These are phyloP conservation scores for Melanargia galathea DNA, from an alignment of 2,888 invertebrate genomes.

Conservation along the genomic window DNA sequence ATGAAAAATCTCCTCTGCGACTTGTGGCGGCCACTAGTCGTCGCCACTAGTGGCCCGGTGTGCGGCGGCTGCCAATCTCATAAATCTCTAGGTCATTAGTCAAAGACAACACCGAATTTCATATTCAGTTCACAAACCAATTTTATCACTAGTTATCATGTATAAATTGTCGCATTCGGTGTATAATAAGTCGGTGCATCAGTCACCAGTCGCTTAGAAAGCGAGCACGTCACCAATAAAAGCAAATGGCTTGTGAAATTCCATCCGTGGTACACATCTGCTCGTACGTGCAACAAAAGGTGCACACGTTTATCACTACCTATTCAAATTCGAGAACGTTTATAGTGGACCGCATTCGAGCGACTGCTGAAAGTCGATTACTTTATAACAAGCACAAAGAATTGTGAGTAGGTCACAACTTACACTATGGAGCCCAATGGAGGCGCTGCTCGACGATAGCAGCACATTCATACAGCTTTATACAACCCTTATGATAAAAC, in stretches of 20 bases:
- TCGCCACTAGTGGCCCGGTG: no score
- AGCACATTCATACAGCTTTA: no score
- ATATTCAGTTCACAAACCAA: not conserved
- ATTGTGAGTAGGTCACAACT: no score
- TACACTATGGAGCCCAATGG: no score
- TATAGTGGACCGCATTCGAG: not conserved
- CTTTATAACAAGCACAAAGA: no score
- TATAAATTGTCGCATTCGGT: not conserved
- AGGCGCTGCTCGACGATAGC: no score
- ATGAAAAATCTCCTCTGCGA: no score
- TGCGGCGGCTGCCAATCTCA: not conserved
- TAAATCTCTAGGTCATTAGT: not conserved
- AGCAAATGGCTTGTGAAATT: constrained; percentile 39
- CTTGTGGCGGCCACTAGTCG: no score
- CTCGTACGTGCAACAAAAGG: constrained; percentile 20
- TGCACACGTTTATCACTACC: not conserved
- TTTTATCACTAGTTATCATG: constrained; percentile 7
- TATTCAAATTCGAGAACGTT: not conserved
- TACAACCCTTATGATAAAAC: no score
- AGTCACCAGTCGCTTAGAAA: constrained; percentile 33
- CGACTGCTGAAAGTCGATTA: not conserved
- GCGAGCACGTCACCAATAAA: constrained; percentile 34
- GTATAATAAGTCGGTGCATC: constrained; percentile 29
- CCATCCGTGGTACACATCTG: constrained; percentile 25
- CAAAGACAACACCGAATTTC: not conserved